phyloP scores from a whole-genome alignment of 37 sponge, comb jelly and placozoan species.

The Hexactinellida sp. region DNA sequence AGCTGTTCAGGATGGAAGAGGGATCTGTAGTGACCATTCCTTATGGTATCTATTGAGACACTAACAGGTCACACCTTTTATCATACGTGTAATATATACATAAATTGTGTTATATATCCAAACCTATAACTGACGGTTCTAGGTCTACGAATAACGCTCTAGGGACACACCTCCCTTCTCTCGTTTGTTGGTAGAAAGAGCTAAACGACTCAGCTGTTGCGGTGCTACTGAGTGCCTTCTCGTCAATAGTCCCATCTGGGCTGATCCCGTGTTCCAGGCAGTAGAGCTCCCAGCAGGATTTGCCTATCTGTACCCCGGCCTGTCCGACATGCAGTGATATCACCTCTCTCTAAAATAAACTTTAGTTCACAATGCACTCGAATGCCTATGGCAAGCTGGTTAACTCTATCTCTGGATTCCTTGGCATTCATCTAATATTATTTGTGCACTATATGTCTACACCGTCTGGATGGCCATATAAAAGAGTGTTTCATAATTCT shows the following conservation, averaged over 20 bases:
- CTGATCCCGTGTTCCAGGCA: background rate
- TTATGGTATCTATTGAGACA: background rate
- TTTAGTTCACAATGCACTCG: background rate
- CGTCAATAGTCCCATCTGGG: background rate
- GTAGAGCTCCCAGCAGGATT: background rate
- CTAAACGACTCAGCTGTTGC: background rate
- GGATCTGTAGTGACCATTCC: background rate
- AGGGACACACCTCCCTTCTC: background rate
- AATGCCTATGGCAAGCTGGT: background rate
- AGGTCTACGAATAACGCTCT: background rate
- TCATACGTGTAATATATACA: background rate
- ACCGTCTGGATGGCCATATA: background rate
- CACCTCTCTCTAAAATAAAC: background rate
- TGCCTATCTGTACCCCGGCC: background rate
- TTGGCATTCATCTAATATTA: too few relatives aligned
- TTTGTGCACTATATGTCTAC: background rate
- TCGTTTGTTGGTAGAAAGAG: slow-evolving; percentile 11
- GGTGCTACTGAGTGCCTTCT: background rate
- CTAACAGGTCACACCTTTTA: background rate
- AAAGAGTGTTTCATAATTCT: background rate
- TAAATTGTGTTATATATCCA: too few relatives aligned
- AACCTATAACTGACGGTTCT: slow-evolving; percentile 12
- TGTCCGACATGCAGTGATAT: background rate
- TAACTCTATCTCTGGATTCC: too few relatives aligned
- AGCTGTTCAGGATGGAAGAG: slow-evolving; percentile 4